Percentiles rank a stretch among this genome's conserved stretches.
These are phyloP conservation scores for Sinopyrophorus schimmeli DNA, from an alignment of 2,888 invertebrate species.

Conservation along the genomic window DNA sequence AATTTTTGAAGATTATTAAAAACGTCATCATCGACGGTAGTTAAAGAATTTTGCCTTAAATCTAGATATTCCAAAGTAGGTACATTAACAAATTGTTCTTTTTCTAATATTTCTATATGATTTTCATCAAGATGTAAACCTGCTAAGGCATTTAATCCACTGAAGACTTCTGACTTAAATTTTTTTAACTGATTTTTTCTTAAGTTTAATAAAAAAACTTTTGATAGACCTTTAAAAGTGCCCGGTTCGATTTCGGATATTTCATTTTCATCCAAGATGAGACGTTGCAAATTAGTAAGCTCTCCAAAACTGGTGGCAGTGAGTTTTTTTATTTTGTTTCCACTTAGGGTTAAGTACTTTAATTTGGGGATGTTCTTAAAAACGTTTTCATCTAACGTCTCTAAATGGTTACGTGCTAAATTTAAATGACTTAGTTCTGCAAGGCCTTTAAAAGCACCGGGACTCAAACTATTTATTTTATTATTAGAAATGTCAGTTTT, in stretches of 20 bases:
- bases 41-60: background rate
- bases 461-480: background rate
- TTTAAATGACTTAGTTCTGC: background rate
- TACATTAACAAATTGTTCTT: background rate
- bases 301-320: background rate
- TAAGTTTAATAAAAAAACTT: background rate
- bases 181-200: background rate
- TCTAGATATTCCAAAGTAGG: background rate
- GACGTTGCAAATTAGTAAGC: background rate
- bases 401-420: background rate
- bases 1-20: background rate
- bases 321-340: background rate
- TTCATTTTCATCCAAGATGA: background rate
- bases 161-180: background rate
- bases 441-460: background rate
- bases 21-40: background rate
- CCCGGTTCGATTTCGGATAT: background rate
- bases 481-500: no score
- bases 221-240: background rate
- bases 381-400: background rate
- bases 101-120: background rate
- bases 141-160: background rate
- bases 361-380: background rate
- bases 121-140: background rate
- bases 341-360: background rate